A percentile compares a stretch with the other conserved stretches of the same genome.
phyloP scores from a whole-genome alignment of 2,113 vertebrate genomes.

The Phrynosoma platyrhinos region DNA sequence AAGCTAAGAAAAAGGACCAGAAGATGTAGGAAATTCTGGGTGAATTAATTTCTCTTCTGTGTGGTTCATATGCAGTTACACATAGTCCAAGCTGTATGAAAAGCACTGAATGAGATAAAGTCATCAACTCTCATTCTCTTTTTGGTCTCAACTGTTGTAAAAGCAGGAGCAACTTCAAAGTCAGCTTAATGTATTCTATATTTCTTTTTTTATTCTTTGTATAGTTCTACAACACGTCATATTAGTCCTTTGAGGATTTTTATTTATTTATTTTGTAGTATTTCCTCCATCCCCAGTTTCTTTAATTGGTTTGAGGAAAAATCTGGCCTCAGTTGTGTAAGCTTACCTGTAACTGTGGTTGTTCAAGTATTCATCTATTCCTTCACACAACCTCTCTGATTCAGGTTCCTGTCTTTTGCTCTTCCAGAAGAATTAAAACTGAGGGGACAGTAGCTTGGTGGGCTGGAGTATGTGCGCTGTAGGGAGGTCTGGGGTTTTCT shows the following conservation, averaged over 20 bases:
- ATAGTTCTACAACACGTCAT: neutral
- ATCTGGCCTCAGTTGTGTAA: slow-evolving; percentile 21
- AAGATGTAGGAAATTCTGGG: neutral
- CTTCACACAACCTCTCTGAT: too few species aligned
- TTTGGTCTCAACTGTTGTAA: neutral
- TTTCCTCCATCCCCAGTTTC: slow-evolving; percentile 18
- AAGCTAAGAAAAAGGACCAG: neutral
- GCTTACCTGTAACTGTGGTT: neutral
- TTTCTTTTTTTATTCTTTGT: neutral
- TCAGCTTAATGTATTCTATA: neutral
- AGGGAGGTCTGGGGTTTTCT: too few species aligned
- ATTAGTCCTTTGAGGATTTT: neutral
- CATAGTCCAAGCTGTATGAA: neutral
- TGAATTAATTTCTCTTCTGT: neutral
- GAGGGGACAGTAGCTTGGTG: too few species aligned
- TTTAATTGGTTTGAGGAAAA: neutral
- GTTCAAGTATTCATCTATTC: too few species aligned
- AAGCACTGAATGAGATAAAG: neutral
- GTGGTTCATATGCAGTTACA: too few species aligned
- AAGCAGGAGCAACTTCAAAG: neutral
- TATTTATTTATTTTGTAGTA: neutral
- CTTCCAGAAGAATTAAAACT: too few species aligned
- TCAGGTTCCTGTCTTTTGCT: too few species aligned
- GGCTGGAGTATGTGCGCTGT: too few species aligned
- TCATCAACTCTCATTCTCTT: neutral